phyloP scores from a whole-genome alignment of 2,113 vertebrate species.

The Circaetus gallicus region DNA sequence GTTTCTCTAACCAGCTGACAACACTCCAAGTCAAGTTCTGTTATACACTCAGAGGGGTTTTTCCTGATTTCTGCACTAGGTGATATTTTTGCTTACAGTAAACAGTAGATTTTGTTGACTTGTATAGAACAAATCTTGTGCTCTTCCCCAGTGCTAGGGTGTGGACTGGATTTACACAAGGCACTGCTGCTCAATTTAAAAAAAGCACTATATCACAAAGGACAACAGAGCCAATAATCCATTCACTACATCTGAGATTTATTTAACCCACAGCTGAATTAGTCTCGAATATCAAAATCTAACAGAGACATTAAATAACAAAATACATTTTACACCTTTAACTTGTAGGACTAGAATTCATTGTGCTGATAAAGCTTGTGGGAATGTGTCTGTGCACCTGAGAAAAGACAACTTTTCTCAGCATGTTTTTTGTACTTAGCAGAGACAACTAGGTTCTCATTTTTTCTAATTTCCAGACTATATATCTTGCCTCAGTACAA shows the following conservation, averaged over 20 bases:
- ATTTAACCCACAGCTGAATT: not conserved
- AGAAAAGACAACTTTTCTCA: not conserved
- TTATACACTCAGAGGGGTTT: not conserved
- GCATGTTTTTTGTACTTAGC: not conserved
- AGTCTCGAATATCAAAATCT: not conserved
- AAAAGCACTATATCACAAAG: accelerated
- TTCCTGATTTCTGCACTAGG: not conserved
- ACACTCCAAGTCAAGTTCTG: not conserved
- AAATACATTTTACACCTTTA: not conserved
- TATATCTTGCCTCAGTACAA: not conserved
- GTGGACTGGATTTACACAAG: not conserved
- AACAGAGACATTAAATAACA: not conserved
- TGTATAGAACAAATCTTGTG: not conserved
- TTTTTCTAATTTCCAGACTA: not conserved
- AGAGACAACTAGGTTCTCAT: not conserved
- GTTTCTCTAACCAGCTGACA: not conserved
- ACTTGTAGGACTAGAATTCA: not conserved
- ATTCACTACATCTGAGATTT: not conserved
- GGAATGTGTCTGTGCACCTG: not conserved
- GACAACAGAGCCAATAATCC: not conserved
- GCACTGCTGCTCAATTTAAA: not conserved
- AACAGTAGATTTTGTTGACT: not conserved
- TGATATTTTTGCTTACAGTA: not conserved
- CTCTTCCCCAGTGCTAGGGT: not conserved
- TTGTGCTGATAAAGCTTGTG: not conserved